Conservation (phyloP, 2,113 vertebrate species). For the Apteryx owenii region DNA sequence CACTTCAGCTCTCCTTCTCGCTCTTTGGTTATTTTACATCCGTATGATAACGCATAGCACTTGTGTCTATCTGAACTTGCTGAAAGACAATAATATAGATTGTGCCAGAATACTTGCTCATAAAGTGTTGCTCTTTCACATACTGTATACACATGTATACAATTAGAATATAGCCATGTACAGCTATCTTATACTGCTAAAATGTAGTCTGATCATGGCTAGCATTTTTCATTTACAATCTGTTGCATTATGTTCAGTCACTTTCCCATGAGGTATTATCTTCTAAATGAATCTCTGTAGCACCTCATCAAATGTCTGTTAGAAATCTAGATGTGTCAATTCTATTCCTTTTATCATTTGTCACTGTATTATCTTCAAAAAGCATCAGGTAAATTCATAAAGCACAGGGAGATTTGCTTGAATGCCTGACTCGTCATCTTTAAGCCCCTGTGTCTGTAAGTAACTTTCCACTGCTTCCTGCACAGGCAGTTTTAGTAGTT, state of each 20-base stretch:
- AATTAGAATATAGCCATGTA: slow-evolving; percentile 2
- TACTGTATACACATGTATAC: slow-evolving; percentile 31
- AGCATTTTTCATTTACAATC: slow-evolving; percentile 23
- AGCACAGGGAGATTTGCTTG: slow-evolving; percentile 37
- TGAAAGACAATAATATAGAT: background rate
- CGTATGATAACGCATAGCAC: background rate
- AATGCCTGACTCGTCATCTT: slow-evolving; percentile 23
- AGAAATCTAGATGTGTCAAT: slow-evolving; percentile 36
- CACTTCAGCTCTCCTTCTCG: background rate
- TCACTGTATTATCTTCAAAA: slow-evolving; percentile 65
- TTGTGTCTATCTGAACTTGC: rapidly evolving
- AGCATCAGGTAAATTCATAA: slow-evolving; percentile 65
- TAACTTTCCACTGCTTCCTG: slow-evolving; percentile 45
- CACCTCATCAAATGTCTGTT: slow-evolving; percentile 58
- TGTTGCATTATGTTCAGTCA: background rate
- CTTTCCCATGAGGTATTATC: slow-evolving; percentile 55
- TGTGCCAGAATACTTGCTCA: background rate
- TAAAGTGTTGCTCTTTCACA: slow-evolving; percentile 10
- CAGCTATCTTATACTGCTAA: background rate
- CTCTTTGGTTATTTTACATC: background rate
- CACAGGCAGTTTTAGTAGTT: slow-evolving; percentile 43
- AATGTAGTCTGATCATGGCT: background rate
- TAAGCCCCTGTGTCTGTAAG: slow-evolving; percentile 49
- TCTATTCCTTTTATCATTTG: slow-evolving; percentile 59
- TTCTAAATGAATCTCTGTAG: slow-evolving; percentile 45